Conservation (phyloP, 2,888 invertebrate genomes). For the Geophilus truncorum region DNA sequence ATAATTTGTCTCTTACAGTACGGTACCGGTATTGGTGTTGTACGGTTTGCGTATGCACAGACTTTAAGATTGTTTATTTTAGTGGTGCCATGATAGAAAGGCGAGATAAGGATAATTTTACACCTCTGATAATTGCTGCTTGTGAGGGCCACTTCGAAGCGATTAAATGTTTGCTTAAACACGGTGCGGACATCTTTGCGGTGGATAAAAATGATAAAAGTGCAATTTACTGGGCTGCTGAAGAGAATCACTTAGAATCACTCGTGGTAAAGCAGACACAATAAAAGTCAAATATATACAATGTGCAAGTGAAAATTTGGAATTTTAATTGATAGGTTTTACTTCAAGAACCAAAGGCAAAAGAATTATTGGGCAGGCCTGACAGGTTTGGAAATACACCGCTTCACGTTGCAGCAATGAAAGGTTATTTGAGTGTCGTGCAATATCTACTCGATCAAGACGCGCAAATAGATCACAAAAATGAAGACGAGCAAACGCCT, state of each 20-base stretch:
- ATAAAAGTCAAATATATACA: background rate
- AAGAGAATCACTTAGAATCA: slow-evolving; percentile 48
- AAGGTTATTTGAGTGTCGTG: slow-evolving; percentile 44
- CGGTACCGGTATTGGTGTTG: no score
- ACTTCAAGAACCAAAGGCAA: slow-evolving; percentile 42
- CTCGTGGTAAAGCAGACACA: slow-evolving; percentile 43
- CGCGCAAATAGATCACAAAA: slow-evolving; percentile 48
- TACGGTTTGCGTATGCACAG: no score
- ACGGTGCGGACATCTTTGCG: slow-evolving; percentile 47
- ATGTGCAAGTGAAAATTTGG: background rate
- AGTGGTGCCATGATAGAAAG: slow-evolving; percentile 49
- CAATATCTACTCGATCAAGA: slow-evolving; percentile 46
- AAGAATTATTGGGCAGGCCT: slow-evolving; percentile 46
- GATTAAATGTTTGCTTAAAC: slow-evolving; percentile 46
- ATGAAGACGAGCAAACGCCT: slow-evolving; percentile 52
- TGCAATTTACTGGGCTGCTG: slow-evolving; percentile 49
- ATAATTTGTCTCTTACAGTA: no score
- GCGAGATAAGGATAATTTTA: slow-evolving; percentile 49
- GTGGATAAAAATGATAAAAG: slow-evolving; percentile 51
- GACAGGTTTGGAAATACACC: slow-evolving; percentile 52
- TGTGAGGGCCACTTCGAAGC: slow-evolving; percentile 47
- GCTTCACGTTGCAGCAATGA: slow-evolving; percentile 51
- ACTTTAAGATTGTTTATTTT: no score
- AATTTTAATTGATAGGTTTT: no score
- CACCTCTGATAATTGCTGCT: slow-evolving; percentile 50